Evolutionary conservation across 2,113 vertebrate species (phyloP).

Genomic region (Chionomys nivalis): DNA sequence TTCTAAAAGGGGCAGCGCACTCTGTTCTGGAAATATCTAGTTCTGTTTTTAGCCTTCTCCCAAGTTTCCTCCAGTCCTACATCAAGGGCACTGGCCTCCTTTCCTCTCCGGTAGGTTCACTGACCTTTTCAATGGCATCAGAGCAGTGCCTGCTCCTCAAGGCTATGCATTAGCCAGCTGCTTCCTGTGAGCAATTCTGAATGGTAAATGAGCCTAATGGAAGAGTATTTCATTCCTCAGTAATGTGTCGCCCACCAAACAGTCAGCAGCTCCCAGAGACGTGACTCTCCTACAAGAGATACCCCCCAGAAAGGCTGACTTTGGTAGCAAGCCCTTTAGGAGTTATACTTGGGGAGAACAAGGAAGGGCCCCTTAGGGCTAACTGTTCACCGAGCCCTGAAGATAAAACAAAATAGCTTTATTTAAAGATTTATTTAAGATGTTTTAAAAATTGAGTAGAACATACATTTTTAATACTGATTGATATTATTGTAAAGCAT

Average conservation of each 20-base stretch:
- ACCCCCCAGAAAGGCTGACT: constrained; percentile 10
- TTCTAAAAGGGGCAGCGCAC: not conserved
- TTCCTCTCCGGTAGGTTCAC: not conserved
- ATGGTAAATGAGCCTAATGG: constrained; percentile 35
- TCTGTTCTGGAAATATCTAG: constrained; percentile 28
- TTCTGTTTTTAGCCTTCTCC: constrained; percentile 8
- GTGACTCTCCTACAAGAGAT: not conserved
- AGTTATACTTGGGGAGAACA: not conserved
- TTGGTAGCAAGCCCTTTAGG: not conserved
- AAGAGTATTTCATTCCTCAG: not conserved
- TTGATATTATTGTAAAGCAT: constrained; percentile 90
- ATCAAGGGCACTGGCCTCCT: not conserved
- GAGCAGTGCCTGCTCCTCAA: not conserved
- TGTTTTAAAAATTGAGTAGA: constrained; percentile 87
- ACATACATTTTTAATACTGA: constrained; percentile 90
- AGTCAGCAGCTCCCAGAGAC: not conserved
- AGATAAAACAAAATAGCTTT: constrained; percentile 88
- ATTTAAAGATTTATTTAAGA: constrained; percentile 90
- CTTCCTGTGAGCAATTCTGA: constrained; percentile 17
- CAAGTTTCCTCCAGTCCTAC: not conserved
- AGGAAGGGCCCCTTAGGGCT: constrained; percentile 22
- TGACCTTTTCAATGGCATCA: constrained; percentile 57
- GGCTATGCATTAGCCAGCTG: constrained; percentile 3
- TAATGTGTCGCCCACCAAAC: not conserved
- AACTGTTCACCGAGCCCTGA: constrained; percentile 76